phyloP scores from a whole-genome alignment of 1,140 invertebrate species.

The Tetragonula clypearis region DNA sequence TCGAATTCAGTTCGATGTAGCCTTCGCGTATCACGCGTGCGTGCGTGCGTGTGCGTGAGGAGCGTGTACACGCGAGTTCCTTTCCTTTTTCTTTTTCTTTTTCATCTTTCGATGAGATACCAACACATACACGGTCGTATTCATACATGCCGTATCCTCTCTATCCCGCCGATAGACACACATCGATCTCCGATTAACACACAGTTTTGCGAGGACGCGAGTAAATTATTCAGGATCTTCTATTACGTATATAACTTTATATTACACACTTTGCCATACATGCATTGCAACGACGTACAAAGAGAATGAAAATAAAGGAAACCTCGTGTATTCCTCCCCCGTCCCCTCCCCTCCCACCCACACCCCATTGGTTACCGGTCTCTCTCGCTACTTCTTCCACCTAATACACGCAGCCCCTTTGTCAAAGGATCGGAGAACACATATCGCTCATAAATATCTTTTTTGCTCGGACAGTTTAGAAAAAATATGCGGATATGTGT shows the following conservation, averaged over 20 bases:
- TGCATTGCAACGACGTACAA: constrained; percentile 34
- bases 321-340: background rate
- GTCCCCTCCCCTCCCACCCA: too few relatives aligned
- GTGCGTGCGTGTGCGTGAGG: background rate
- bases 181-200: background rate
- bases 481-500: constrained; percentile 60
- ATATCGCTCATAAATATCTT: constrained; percentile 40
- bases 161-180: background rate
- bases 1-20: constrained; percentile 2
- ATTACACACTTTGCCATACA: constrained; percentile 51
- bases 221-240: constrained; percentile 74
- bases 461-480: constrained; percentile 30
- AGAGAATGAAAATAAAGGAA: constrained; percentile 37
- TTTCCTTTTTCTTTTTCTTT: background rate
- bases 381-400: background rate
- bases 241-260: constrained; percentile 64
- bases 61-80: background rate
- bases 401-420: background rate
- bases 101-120: background rate
- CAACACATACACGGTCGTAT: background rate
- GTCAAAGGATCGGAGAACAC: background rate
- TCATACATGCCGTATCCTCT: background rate
- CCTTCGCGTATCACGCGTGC: background rate
- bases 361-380: background rate
- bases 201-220: constrained; percentile 33